These are phyloP conservation scores for Bettongia penicillata DNA, from an alignment of 2,113 vertebrate genomes.

Conservation along the genomic window DNA sequence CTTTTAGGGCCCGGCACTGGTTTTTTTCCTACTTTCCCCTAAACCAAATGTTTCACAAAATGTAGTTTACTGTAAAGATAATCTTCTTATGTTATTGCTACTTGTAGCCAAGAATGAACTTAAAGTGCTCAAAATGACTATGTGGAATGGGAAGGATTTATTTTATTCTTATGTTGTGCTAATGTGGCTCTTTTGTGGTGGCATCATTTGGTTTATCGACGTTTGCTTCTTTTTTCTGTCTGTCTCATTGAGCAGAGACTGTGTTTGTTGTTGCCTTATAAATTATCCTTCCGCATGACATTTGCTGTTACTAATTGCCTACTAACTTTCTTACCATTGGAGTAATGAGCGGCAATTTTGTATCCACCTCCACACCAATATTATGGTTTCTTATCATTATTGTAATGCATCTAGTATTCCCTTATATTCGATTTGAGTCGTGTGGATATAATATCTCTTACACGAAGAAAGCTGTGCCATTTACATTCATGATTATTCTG, in stretches of 20 bases:
- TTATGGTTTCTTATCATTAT: slow-evolving; percentile 67
- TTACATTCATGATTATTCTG: slow-evolving; percentile 71
- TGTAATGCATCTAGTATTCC: slow-evolving; percentile 52
- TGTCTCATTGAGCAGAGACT: slow-evolving; percentile 54
- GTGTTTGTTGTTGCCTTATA: slow-evolving; percentile 62
- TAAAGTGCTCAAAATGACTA: slow-evolving; percentile 18
- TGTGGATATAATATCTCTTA: slow-evolving; percentile 50
- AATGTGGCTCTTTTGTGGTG: neutral
- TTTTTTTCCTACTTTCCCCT: neutral
- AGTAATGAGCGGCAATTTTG: slow-evolving; percentile 68
- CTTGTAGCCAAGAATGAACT: slow-evolving; percentile 9
- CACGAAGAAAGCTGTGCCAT: slow-evolving; percentile 51
- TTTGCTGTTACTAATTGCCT: slow-evolving; percentile 72
- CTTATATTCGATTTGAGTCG: slow-evolving; percentile 58
- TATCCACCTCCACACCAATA: slow-evolving; percentile 46
- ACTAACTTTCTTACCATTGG: slow-evolving; percentile 65
- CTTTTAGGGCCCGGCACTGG: neutral
- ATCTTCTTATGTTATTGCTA: slow-evolving; percentile 53
- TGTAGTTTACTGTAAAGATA: slow-evolving; percentile 37
- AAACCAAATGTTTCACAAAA: slow-evolving; percentile 43
- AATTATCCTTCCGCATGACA: slow-evolving; percentile 66
- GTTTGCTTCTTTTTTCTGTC: slow-evolving; percentile 45
- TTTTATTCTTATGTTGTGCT: slow-evolving; percentile 50
- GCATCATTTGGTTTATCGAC: slow-evolving; percentile 45
- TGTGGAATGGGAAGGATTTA: slow-evolving; percentile 29